Evolutionary conservation across 2,888 invertebrate species (phyloP), one percentile per base, ranked within the genome.

Genomic region (Xestia rhomboidea): DNA sequence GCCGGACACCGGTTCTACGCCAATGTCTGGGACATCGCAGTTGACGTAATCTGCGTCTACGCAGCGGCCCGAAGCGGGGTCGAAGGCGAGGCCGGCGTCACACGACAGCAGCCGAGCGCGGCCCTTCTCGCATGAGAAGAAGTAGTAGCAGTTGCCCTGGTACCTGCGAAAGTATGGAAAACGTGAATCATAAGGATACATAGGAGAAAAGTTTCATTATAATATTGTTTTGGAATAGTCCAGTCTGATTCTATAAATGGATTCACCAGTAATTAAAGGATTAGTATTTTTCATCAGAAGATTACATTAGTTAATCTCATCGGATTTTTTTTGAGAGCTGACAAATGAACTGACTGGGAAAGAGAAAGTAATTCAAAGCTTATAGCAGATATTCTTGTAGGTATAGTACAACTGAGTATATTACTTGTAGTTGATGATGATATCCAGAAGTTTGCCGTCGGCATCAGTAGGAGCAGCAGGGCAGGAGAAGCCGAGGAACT

Each of bases 61-160:
- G 82, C 95, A 94, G 34, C 84, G 90, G 21, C 92, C 92, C 3
- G 85, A 76, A 34, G 51, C 77, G 27, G 89, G 60, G 79, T 95
- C 93, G 88, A 95, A 95, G 15, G 93, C 93, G 24, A 91, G 90
- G 3, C 95, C 95, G 2, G 87, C 67, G 82, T 95, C 95, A 68
- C 95, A 95, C 68, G 91, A 90, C 38, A 95, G 90, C 24, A 95
- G 88, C 10, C 94, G 92, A 0, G 93, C 91, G 11, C 80, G 88
- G 0, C 94, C 94, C 3, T 79, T 73, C 66, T 91, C 84, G 81
- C 95, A 95, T 0, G 94, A 92, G 91, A 89, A 94, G 92, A 95
- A 95, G 76, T 91, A 91, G 88, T 85, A 91, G 90, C 95, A 95
- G 77, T 92, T 91, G 18, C 86, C 89, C 38, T 91, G 91, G 83